Evolutionary conservation across 1,140 invertebrate genomes (phyloP).

Genomic region (Drosophila repletoides): DNA sequence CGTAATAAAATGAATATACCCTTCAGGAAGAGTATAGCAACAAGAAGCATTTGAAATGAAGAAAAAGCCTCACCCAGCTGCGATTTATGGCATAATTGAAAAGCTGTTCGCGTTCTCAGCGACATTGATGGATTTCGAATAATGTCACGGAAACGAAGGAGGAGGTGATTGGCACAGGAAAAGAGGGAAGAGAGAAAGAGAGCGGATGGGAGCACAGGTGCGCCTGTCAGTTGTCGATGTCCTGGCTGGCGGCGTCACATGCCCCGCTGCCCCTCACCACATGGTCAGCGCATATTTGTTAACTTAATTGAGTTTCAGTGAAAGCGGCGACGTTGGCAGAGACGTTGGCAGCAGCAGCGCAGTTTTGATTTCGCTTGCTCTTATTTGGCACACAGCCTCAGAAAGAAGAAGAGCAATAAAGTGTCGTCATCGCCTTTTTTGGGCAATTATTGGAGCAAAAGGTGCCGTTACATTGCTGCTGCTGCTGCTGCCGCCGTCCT

Average conservation of each 20-base stretch:
- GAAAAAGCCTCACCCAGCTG: slow-evolving; percentile 13
- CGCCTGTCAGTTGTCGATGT: slow-evolving; percentile 28
- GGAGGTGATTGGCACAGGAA: neutral
- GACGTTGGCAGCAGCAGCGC: neutral
- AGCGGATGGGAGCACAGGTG: slow-evolving; percentile 8
- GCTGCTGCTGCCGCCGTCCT: slow-evolving; percentile 9
- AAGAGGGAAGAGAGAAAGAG: neutral
- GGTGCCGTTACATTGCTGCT: slow-evolving; percentile 17
- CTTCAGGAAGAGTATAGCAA: too few relatives aligned
- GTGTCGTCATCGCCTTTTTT: slow-evolving; percentile 47
- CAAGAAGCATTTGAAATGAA: slow-evolving; percentile 13
- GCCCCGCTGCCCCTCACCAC: neutral
- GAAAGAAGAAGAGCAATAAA: slow-evolving; percentile 16
- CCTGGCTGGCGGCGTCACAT: slow-evolving; percentile 6
- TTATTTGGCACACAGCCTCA: slow-evolving; percentile 11
- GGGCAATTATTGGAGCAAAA: slow-evolving; percentile 28
- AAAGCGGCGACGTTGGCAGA: slow-evolving; percentile 17
- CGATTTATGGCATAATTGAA: slow-evolving; percentile 42
- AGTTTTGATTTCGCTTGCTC: slow-evolving; percentile 27
- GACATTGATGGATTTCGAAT: slow-evolving; percentile 35
- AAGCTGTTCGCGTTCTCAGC: slow-evolving; percentile 9
- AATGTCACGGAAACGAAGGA: neutral
- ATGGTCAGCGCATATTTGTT: slow-evolving; percentile 28
- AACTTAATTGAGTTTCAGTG: slow-evolving; percentile 57
- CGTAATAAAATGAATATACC: too few relatives aligned